Conservation (phyloP, 2,113 vertebrate genomes). For the Eurypyga helias region DNA sequence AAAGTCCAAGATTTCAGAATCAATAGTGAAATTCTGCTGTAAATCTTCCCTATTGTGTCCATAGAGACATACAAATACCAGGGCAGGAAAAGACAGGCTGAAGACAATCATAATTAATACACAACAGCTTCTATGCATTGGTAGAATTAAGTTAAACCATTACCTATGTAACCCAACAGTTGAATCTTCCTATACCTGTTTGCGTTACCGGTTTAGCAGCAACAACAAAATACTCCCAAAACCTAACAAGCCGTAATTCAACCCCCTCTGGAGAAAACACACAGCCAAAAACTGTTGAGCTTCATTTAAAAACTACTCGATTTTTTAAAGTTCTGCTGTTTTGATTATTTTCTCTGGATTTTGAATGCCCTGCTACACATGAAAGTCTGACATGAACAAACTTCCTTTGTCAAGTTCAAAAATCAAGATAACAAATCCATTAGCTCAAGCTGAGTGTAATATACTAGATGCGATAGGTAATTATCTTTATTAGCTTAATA, state of each 20-base stretch:
- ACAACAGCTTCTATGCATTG: neutral
- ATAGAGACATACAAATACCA: neutral
- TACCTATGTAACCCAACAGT: neutral
- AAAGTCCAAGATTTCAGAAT: neutral
- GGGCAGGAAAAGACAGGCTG: neutral
- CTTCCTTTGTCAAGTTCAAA: neutral
- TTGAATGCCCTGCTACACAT: neutral
- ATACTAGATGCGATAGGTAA: neutral
- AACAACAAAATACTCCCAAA: neutral
- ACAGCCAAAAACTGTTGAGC: neutral
- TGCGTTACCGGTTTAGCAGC: neutral
- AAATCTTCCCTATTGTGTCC: neutral
- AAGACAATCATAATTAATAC: neutral
- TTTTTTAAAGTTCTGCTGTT: neutral
- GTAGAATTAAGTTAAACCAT: neutral
- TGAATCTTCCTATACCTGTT: neutral
- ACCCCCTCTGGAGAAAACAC: neutral
- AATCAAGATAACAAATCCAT: neutral
- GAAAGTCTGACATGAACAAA: neutral
- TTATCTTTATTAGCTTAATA: neutral
- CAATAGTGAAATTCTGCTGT: neutral
- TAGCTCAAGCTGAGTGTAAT: neutral
- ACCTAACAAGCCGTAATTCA: neutral
- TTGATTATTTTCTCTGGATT: neutral
- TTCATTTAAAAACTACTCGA: neutral